A percentile compares a stretch with the other conserved stretches of the same genome.
Evolutionary conservation across 2,797 vertebrate genomes (phyloP).

Genomic region (Dicrostonyx torquatus): DNA sequence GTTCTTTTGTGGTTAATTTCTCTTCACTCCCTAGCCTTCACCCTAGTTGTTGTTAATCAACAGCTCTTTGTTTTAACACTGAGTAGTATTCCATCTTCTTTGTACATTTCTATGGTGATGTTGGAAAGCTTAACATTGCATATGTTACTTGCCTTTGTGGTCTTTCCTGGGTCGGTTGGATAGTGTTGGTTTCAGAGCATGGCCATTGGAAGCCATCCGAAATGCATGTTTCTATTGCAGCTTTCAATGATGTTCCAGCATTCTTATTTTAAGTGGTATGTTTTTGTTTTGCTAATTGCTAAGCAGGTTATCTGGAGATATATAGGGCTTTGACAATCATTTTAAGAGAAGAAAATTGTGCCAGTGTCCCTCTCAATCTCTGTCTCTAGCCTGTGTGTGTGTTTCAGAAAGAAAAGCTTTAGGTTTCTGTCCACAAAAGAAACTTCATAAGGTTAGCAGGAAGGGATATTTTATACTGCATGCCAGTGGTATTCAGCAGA

Average conservation of each 20-base stretch:
- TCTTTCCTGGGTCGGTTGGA: background rate
- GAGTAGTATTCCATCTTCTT: background rate
- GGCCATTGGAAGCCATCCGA: background rate
- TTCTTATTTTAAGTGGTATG: background rate
- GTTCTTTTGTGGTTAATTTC: background rate
- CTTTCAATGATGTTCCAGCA: background rate
- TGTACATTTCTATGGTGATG: background rate
- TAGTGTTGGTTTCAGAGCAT: background rate
- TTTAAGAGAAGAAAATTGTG: background rate
- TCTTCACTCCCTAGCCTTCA: background rate
- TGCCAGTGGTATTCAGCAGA: conserved; percentile 2
- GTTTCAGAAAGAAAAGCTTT: conserved; percentile 30
- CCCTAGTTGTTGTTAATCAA: background rate
- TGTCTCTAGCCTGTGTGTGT: background rate
- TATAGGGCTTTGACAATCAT: conserved; percentile 15
- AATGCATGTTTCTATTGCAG: background rate
- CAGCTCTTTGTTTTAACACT: background rate
- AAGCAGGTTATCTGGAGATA: conserved; percentile 18
- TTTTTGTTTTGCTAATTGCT: conserved; percentile 43
- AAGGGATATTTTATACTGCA: background rate
- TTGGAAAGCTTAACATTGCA: background rate
- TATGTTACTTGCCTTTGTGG: background rate
- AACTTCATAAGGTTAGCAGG: conserved; percentile 19
- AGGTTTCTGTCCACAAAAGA: conserved; percentile 58
- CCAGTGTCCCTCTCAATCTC: background rate